These are phyloP conservation scores for Drosophila biarmipes DNA, from an alignment of 1,140 invertebrate genomes.

Conservation along the genomic window DNA sequence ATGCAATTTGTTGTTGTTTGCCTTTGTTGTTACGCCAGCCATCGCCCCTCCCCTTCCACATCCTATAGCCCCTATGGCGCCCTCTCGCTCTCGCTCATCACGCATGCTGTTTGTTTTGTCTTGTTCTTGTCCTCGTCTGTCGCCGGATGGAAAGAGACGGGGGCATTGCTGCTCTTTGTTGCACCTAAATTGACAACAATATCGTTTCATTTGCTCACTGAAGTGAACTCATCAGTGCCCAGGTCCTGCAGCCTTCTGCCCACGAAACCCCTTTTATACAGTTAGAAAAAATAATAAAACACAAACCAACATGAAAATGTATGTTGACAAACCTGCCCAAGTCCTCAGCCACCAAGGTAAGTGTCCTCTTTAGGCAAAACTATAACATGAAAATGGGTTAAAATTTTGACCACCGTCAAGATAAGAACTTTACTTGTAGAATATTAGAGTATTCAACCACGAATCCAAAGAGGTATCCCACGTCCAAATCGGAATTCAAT, in stretches of 20 bases:
- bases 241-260: conserved; percentile 39
- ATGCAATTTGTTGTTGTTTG: conserved; percentile 82
- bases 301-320: too few species aligned
- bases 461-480: too few species aligned
- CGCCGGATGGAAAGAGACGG: not conserved
- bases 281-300: not conserved
- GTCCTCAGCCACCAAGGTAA: too few species aligned
- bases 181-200: conserved; percentile 83
- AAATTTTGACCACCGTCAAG: too few species aligned
- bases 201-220: conserved; percentile 82
- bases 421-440: too few species aligned
- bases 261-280: not conserved
- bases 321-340: too few species aligned
- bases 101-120: conserved; percentile 78
- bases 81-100: conserved; percentile 35
- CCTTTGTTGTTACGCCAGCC: conserved; percentile 53
- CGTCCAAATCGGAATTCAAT: too few species aligned
- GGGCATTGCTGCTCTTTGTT: conserved; percentile 72
- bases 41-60: not conserved
- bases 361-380: too few species aligned
- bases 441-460: too few species aligned
- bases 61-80: not conserved
- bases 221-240: conserved; percentile 79
- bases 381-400: too few species aligned
- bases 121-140: conserved; percentile 60